These are phyloP conservation scores for Eleutherodactylus coqui DNA, from an alignment of 2,797 vertebrate genomes.

Conservation along the genomic window DNA sequence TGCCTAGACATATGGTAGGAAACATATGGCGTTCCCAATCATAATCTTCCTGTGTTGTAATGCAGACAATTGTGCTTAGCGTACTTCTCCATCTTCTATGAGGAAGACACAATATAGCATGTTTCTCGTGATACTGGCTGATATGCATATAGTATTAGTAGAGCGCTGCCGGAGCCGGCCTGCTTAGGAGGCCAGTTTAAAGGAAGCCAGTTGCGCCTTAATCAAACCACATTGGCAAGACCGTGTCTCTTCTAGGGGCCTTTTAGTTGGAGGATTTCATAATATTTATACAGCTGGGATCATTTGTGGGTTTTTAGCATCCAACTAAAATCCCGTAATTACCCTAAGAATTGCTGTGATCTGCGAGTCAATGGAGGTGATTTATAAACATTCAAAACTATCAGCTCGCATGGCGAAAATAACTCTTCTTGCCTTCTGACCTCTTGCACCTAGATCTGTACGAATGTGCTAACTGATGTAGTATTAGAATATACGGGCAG, in stretches of 20 bases:
- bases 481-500: neutral
- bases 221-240: neutral
- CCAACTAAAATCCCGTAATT: slow-evolving; percentile 19
- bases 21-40: slow-evolving; percentile 19
- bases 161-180: neutral
- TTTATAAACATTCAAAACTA: neutral
- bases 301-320: slow-evolving; percentile 8
- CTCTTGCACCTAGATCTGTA: neutral
- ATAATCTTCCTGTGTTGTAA: neutral
- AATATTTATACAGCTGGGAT: slow-evolving; percentile 31
- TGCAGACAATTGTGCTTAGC: neutral
- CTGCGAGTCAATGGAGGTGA: neutral
- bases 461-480: neutral
- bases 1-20: slow-evolving; percentile 9
- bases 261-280: neutral
- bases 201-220: neutral
- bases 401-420: neutral
- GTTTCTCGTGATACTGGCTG: neutral
- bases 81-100: neutral
- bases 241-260: neutral
- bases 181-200: neutral
- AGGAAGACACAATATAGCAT: neutral
- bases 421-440: neutral
- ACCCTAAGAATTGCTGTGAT: neutral
- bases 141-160: neutral